A percentile compares a stretch with the other conserved stretches of the same genome.
phyloP scores from a whole-genome alignment of 2,113 vertebrate species.

The Henicopernis longicauda region DNA sequence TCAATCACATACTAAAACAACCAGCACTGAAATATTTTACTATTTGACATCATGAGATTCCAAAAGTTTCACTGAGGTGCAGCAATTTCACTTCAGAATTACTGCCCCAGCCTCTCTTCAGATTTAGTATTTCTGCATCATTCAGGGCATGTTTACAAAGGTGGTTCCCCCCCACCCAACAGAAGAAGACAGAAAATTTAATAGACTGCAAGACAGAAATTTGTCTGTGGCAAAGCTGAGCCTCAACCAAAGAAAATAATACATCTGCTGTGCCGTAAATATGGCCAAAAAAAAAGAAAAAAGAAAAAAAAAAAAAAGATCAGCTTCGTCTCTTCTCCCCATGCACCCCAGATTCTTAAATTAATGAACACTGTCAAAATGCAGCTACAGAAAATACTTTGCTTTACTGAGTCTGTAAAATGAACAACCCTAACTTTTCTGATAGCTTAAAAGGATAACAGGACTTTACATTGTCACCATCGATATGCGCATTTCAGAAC shows the following conservation, averaged over 20 bases:
- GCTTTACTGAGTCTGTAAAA: neutral
- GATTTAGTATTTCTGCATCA: neutral
- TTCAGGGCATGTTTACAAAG: neutral
- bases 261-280: neutral
- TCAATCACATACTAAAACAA: neutral
- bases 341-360: neutral
- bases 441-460: neutral
- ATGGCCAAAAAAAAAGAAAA: neutral
- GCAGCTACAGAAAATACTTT: neutral
- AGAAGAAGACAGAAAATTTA: neutral
- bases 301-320: neutral
- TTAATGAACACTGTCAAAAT: neutral
- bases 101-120: neutral
- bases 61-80: neutral
- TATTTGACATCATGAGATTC: neutral
- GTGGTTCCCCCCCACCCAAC: neutral
- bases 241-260: neutral
- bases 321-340: neutral
- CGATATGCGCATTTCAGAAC: accelerated
- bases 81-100: neutral
- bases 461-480: neutral
- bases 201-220: neutral
- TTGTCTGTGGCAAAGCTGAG: neutral
- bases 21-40: neutral
- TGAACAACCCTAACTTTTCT: neutral